Evolutionary conservation across 2,113 vertebrate species (phyloP), one percentile per base, ranked within the genome.

Genomic region (Neopipo cinnamomea): DNA sequence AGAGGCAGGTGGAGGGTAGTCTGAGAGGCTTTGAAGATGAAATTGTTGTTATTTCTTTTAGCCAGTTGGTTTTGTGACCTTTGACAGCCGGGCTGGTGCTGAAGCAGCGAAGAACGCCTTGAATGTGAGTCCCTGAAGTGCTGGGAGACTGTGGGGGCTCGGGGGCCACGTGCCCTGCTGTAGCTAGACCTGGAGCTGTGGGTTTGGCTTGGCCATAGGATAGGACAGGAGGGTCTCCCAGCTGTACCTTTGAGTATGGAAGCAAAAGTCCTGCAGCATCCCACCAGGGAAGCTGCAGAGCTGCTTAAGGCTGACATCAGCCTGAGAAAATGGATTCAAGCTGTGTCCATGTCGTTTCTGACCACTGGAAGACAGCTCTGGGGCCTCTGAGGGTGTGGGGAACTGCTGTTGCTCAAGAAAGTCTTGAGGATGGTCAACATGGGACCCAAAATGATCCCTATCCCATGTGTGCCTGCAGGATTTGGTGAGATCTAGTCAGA

Each of bases 21-120:
- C 49, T 63, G 88, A 91, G 47, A 50, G 44, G 5, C 46, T 74
- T 88, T 88, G 4, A 14, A 10, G 79, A 39, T 93, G 85, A 94
- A 89, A 61, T 88, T 0, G 1, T 11, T 39, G 12, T 78, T 93
- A 15, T 96, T 85, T 97, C 98, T 93, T 98, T 76, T 96, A 99
- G 99, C 99, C 99, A 91, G 99, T 99, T 93, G 99, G 99, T 87
- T 99, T 99, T 98, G 99, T 99, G 97, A 99, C 99, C 92, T 99
- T 99, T 95, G 99, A 99, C 98, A 99, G 98, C 97, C 98, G 99
- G 24, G 98, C 99, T 96, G 99, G 99, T 50, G 99, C 99, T 62
- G 99, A 99, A 98, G 99, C 99, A 49, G 99, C 99, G 11, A 99
- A 99, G 98, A 99, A 99, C 2, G 98, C 99, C 39, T 95, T 99